These are phyloP conservation scores for Orientallactaga bullata DNA, from an alignment of 2,113 vertebrate species.

Conservation along the genomic window DNA sequence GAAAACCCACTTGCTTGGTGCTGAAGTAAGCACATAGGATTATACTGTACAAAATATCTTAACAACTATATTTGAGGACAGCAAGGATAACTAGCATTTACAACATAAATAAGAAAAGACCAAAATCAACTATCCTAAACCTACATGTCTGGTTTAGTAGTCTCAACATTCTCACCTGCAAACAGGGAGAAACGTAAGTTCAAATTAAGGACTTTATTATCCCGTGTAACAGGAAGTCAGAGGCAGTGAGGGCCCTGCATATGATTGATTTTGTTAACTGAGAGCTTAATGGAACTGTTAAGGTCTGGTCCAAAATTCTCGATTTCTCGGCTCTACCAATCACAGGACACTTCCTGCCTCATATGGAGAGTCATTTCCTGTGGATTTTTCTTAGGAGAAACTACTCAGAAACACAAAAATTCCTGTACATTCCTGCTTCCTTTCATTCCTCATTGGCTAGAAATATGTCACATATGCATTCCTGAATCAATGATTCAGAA, in stretches of 20 bases:
- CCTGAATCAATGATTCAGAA: too few species aligned
- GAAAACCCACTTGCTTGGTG: slow-evolving; percentile 30
- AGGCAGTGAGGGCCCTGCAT: background rate
- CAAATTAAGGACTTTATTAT: slow-evolving; percentile 40
- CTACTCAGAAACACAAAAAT: too few species aligned
- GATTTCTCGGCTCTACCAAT: background rate
- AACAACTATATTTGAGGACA: slow-evolving; percentile 28
- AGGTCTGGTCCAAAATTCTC: background rate
- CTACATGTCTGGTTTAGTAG: background rate
- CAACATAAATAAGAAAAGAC: background rate
- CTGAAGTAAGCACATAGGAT: background rate
- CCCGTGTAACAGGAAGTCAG: background rate
- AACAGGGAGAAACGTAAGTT: slow-evolving; percentile 7
- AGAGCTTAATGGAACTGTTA: background rate
- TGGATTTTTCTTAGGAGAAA: too few species aligned
- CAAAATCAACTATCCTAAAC: background rate
- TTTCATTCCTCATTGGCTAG: too few species aligned
- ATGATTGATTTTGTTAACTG: background rate
- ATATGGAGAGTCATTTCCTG: background rate
- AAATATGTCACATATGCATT: too few species aligned
- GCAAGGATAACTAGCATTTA: background rate
- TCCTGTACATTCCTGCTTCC: too few species aligned
- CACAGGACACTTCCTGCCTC: background rate
- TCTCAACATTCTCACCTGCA: slow-evolving; percentile 23
- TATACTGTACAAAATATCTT: background rate